Evolutionary conservation across 30 jellyfish, hydroid and myxozoan genomes (phyloP).

Genomic region (Cassiopea andromeda): DNA sequence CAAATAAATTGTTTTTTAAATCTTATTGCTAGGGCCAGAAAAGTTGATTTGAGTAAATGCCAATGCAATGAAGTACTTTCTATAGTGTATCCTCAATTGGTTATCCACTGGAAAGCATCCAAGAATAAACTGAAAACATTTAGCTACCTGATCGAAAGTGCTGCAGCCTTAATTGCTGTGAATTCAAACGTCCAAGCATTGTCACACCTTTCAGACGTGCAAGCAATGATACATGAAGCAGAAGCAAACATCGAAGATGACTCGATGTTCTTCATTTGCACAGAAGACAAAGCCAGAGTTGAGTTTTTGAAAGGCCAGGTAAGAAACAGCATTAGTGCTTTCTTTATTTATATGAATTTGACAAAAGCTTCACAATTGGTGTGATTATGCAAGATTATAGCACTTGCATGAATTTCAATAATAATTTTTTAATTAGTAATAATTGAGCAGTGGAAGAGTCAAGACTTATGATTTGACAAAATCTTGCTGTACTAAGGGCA

Average conservation of each 20-base stretch:
- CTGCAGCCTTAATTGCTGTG: conserved; percentile 74
- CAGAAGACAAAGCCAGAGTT: conserved; percentile 85
- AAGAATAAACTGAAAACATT: conserved; percentile 75
- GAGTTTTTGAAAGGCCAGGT: conserved; percentile 88
- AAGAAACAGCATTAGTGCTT: neutral
- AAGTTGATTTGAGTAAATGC: conserved; percentile 76
- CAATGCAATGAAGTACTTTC: conserved; percentile 81
- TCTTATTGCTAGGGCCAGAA: neutral
- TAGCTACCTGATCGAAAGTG: conserved; percentile 83
- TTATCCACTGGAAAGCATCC: conserved; percentile 81
- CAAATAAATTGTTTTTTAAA: neutral
- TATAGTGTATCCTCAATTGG: conserved; percentile 77
- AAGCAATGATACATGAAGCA: conserved; percentile 48
- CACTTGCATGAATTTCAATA: no score
- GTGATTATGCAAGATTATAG: no score
- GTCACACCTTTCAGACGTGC: conserved; percentile 73
- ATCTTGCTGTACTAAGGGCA: no score
- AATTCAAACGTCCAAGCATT: conserved; percentile 66
- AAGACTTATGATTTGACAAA: no score
- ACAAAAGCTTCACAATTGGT: neutral
- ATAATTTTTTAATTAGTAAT: no score
- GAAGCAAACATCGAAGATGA: conserved; percentile 23
- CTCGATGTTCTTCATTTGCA: conserved; percentile 53
- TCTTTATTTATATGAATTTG: no score
- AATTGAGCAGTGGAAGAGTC: no score